These are phyloP conservation scores for Hippocampus kuda DNA, from an alignment of 2,797 vertebrate species.

Conservation along the genomic window DNA sequence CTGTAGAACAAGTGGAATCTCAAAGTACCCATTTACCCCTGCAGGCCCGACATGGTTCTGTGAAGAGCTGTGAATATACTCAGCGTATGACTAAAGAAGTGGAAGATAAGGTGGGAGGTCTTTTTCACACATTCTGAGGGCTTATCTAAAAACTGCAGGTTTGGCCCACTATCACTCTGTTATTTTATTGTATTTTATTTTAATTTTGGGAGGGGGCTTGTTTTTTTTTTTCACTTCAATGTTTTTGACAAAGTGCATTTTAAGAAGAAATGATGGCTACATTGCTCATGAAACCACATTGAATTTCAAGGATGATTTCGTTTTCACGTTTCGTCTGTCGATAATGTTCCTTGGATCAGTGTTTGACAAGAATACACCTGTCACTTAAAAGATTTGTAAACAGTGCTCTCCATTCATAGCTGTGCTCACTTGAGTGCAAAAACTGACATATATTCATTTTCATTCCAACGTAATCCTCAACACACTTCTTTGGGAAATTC, in stretches of 20 bases:
- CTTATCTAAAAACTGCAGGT: constrained; percentile 5
- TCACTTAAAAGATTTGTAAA: neutral
- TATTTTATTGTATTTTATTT: neutral
- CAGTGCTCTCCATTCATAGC: neutral
- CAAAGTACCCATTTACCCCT: neutral
- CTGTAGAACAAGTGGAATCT: constrained; percentile 1
- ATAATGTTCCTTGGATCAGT: neutral
- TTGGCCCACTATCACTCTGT: neutral
- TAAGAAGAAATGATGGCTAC: neutral
- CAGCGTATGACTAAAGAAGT: neutral
- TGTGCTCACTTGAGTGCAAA: no score
- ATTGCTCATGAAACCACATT: neutral
- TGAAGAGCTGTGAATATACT: neutral
- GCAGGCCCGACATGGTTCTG: neutral
- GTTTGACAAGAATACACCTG: neutral
- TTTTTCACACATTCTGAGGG: neutral
- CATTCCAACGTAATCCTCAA: no score
- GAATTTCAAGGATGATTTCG: neutral
- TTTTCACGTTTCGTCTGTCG: neutral
- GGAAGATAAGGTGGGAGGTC: neutral
- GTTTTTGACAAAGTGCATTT: neutral
- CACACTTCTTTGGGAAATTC: no score
- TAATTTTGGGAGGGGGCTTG: neutral
- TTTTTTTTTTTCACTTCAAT: neutral
- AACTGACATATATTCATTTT: no score